Percentiles rank a stretch among this genome's conserved stretches.
These are phyloP conservation scores for Drosophila miranda DNA, from an alignment of 1,140 invertebrate genomes.

Conservation along the genomic window DNA sequence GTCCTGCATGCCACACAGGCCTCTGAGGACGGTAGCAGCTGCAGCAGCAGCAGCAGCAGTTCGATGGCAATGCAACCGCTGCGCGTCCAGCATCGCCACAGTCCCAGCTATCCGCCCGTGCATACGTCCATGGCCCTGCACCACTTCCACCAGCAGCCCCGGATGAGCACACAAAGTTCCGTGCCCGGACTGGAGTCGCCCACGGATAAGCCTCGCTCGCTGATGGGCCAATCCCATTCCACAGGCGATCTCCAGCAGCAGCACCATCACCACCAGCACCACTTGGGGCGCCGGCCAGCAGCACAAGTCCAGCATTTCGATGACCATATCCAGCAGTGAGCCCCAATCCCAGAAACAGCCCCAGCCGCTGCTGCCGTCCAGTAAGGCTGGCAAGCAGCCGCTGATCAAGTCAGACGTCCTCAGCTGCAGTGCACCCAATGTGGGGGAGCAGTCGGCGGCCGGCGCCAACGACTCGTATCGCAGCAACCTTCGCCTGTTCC, in stretches of 20 bases:
- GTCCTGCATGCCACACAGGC: constrained; percentile 31
- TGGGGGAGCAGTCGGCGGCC: constrained; percentile 45
- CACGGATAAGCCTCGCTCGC: constrained; percentile 28
- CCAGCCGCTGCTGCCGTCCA: constrained; percentile 56
- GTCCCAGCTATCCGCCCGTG: constrained; percentile 77
- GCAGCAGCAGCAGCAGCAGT: neutral
- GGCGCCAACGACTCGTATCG: constrained; percentile 61
- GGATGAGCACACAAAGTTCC: constrained; percentile 64
- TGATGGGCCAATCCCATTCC: constrained; percentile 58
- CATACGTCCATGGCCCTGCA: constrained; percentile 62
- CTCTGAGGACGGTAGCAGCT: constrained; percentile 42
- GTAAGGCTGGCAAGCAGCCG: constrained; percentile 61
- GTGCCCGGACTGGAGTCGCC: constrained; percentile 50
- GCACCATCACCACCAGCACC: constrained; percentile 37
- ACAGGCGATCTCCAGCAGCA: constrained; percentile 67
- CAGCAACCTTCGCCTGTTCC: constrained; percentile 83
- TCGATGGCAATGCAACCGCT: constrained; percentile 27
- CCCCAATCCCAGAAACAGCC: constrained; percentile 33
- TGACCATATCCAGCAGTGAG: constrained; percentile 72
- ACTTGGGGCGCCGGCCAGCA: constrained; percentile 45
- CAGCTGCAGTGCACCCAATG: constrained; percentile 67
- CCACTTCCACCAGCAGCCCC: constrained; percentile 52
- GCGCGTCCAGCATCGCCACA: constrained; percentile 71
- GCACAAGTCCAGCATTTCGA: constrained; percentile 78
- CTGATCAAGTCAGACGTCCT: constrained; percentile 51